A percentile compares a stretch with the other conserved stretches of the same genome.
These are phyloP conservation scores for Aricia artaxerxes DNA, from an alignment of 2,888 invertebrate species.

Conservation along the genomic window DNA sequence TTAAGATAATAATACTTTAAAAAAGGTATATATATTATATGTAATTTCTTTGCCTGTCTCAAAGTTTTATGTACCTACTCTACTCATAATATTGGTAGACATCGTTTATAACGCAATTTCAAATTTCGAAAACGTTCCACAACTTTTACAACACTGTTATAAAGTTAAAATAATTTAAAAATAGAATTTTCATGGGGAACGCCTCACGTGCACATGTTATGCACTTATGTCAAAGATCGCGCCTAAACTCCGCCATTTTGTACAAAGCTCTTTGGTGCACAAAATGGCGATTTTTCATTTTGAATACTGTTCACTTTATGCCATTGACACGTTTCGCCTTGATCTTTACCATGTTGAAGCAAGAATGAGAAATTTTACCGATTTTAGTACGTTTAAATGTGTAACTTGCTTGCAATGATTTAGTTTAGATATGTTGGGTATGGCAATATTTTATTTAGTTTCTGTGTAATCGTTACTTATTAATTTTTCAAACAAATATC, in stretches of 20 bases:
- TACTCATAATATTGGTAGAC: no score
- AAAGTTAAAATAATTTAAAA: slow-evolving; percentile 12
- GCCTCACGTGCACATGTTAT: slow-evolving; percentile 13
- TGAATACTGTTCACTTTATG: slow-evolving; percentile 8
- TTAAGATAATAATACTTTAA: no score
- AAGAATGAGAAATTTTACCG: background rate
- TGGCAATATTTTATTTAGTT: no score
- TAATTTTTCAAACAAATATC: no score
- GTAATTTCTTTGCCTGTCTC: no score
- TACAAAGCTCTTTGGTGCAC: slow-evolving; percentile 9
- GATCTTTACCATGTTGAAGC: background rate
- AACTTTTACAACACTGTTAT: background rate
- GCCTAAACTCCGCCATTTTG: slow-evolving; percentile 11
- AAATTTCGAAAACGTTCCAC: background rate
- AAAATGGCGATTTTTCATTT: slow-evolving; percentile 19
- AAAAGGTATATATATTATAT: no score
- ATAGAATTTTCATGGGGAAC: background rate
- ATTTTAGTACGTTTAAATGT: background rate
- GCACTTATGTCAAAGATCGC: slow-evolving; percentile 12
- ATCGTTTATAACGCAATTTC: background rate
- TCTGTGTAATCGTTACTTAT: no score
- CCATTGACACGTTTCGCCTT: slow-evolving; percentile 12
- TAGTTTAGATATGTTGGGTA: background rate
- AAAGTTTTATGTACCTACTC: no score
- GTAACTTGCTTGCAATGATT: background rate